Conservation (phyloP, 1,140 invertebrate genomes). For the Drosophila kohkoa region DNA sequence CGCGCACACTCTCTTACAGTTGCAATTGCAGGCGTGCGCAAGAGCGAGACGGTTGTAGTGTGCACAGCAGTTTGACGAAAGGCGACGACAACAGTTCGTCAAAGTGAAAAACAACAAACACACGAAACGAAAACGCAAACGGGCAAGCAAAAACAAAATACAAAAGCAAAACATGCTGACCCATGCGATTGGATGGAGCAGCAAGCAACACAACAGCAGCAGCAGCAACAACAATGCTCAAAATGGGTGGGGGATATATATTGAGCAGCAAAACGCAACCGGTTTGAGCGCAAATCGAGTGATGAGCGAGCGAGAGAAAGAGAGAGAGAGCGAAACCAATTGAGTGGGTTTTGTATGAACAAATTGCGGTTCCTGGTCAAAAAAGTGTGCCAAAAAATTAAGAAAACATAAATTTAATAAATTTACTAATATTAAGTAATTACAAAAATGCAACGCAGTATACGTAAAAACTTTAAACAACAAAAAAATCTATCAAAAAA, state of each 20-base stretch:
- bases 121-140: conserved; percentile 14
- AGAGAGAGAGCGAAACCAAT: conserved; percentile 25
- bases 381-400: conserved; percentile 65
- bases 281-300: conserved; percentile 53
- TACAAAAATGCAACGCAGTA: conserved; percentile 76
- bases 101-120: conserved; percentile 51
- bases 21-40: conserved; percentile 35
- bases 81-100: conserved; percentile 81
- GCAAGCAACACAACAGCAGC: conserved; percentile 35
- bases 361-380: conserved; percentile 48
- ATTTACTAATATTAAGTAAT: conserved; percentile 56
- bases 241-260: conserved; percentile 54
- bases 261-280: conserved; percentile 49
- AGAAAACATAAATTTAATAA: conserved; percentile 24
- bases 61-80: conserved; percentile 65
- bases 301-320: not conserved
- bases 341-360: conserved; percentile 41
- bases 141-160: conserved; percentile 45
- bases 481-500: conserved; percentile 19
- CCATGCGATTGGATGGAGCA: conserved; percentile 63
- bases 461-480: conserved; percentile 65
- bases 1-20: conserved; percentile 5
- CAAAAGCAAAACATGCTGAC: conserved; percentile 52
- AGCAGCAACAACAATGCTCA: conserved; percentile 32
- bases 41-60: conserved; percentile 65